Evolutionary conservation across 2,797 vertebrate genomes (phyloP), one percentile per base, ranked within the genome.

Genomic region (Chiroxiphia lanceolata): DNA sequence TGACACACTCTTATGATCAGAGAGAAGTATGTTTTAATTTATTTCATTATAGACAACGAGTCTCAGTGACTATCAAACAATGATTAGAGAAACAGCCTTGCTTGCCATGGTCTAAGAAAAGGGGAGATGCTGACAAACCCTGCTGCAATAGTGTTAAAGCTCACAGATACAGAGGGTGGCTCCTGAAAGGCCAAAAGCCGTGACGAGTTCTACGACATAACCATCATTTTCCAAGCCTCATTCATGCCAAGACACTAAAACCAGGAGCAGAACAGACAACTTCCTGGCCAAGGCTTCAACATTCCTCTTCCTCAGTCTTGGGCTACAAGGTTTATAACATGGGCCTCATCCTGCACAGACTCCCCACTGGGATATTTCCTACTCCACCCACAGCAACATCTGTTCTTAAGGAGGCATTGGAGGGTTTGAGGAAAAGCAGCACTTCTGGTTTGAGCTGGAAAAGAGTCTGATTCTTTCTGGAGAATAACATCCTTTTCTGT

Each of bases 151-250:
- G 9, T 4, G 6, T 31, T 68, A 18, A 22, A 83, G 40, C 18
- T 50, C 54, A 34, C 0, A 0, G 16, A 18, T 0, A 18, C 3
- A 38, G 10, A 15, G 10, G 19, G 27, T 18, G 38, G 3, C 42
- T 82, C 33, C 36, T 20, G 23, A 50, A 22, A 40, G 19, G 6
- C 18, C n/a, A 64, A 71, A 61, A 50, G 51, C 25, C 48, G 10
- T 5, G 9, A 47, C 13, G 26, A 47, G 15, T 50, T 75, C 29
- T 26, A 48, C 1, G 40, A 34, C 33, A 36, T 15, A 54, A 48
- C 9, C 25, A 25, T 4, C 3, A 19, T 50, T 45, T 92, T 74
- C 34, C n/a, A 87, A 85, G 38, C 12, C 20, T 83, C 44, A 20
- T 29, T 44, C n/a, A n/a, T 25, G 8, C 25, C 27, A 38, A 78